Conservation (phyloP, 2,888 invertebrate species). For the Campoplex capitator region DNA sequence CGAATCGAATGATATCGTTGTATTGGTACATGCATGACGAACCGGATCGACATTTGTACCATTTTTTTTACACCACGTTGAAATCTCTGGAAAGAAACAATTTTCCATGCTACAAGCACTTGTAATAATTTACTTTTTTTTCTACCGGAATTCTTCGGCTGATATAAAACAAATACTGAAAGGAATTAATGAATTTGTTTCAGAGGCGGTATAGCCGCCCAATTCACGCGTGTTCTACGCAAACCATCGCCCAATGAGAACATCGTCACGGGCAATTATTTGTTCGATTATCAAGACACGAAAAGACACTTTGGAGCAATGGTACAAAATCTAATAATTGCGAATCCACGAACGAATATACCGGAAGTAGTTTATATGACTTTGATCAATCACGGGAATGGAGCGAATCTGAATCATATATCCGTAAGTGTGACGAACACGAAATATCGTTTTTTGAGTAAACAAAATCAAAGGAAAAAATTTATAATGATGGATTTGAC, state of each 20-base stretch:
- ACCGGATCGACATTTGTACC: slow-evolving; percentile 88
- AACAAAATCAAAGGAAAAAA: background rate
- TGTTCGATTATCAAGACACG: slow-evolving; percentile 89
- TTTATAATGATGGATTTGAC: background rate
- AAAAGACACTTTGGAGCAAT: slow-evolving; percentile 87
- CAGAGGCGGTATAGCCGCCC: slow-evolving; percentile 88
- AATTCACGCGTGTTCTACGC: slow-evolving; percentile 88
- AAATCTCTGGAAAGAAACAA: slow-evolving; percentile 89
- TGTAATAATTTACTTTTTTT: slow-evolving; percentile 85
- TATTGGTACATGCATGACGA: slow-evolving; percentile 89
- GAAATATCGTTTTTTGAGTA: background rate
- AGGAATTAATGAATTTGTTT: slow-evolving; percentile 65
- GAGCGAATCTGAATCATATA: slow-evolving; percentile 87
- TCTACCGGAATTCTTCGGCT: background rate
- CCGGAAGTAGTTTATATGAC: slow-evolving; percentile 88
- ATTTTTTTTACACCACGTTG: slow-evolving; percentile 90
- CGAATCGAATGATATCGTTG: slow-evolving; percentile 89
- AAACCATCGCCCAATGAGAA: slow-evolving; percentile 86
- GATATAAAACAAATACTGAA: background rate
- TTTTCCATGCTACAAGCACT: slow-evolving; percentile 88
- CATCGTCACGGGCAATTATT: slow-evolving; percentile 90
- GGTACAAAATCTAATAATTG: slow-evolving; percentile 88
- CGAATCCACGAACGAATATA: slow-evolving; percentile 88
- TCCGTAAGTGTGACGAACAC: slow-evolving; percentile 84
- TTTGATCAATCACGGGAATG: slow-evolving; percentile 86